Percentiles rank a stretch among this genome's conserved stretches.
Conservation (phyloP, 64 coral and sea anemone species). For the Hydrozoanthus tunicans region DNA sequence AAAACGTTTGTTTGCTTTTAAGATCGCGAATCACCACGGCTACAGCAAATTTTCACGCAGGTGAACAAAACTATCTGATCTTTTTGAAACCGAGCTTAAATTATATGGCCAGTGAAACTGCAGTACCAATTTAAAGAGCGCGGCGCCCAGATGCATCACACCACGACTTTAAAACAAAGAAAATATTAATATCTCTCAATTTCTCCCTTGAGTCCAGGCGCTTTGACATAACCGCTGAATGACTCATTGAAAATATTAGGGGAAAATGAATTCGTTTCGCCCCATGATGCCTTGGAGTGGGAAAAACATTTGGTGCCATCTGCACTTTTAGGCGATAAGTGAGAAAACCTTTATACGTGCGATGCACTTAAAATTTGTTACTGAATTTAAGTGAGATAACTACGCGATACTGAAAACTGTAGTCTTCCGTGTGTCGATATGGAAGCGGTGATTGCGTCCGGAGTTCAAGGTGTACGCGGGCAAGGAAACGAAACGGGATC, state of each 20-base stretch:
- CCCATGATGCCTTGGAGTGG: not conserved
- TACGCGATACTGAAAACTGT: not conserved
- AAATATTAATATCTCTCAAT: not conserved
- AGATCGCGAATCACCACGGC: slow-evolving; percentile 4
- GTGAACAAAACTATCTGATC: slow-evolving; percentile 61
- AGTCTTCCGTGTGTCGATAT: not conserved
- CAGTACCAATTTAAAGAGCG: not conserved
- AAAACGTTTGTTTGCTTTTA: slow-evolving; percentile 39
- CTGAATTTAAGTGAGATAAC: not conserved
- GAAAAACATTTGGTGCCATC: slow-evolving; percentile 26
- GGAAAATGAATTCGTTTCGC: slow-evolving; percentile 26
- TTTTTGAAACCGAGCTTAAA: not conserved
- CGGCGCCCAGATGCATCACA: not conserved
- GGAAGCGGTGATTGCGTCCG: slow-evolving; percentile 45
- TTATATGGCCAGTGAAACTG: not conserved
- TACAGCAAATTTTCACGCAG: slow-evolving; percentile 45
- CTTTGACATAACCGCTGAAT: not conserved
- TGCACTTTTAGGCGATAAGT: slow-evolving; percentile 1
- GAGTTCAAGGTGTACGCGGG: slow-evolving; percentile 23
- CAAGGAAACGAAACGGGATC: slow-evolving; percentile 12
- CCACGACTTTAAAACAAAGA: not conserved
- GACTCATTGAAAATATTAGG: slow-evolving; percentile 32
- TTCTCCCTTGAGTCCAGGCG: not conserved
- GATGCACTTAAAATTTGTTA: not conserved
- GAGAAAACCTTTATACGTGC: not conserved